Conservation (phyloP, 1,140 invertebrate genomes). For the Drosophila subpulchrella region DNA sequence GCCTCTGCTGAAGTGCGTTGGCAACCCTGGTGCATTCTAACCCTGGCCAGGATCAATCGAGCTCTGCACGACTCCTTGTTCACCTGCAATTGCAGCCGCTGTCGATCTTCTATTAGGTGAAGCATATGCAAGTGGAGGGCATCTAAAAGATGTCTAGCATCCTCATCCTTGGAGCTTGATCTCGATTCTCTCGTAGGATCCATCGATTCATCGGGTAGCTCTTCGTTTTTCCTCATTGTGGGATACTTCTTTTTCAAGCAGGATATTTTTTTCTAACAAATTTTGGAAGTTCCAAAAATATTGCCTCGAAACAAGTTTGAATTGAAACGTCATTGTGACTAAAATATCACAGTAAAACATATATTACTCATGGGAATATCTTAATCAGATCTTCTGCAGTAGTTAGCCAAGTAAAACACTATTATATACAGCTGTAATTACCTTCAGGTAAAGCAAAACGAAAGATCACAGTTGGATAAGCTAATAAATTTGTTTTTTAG, state of each 20-base stretch:
- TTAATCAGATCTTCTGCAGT: neutral
- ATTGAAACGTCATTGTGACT: slow-evolving; percentile 28
- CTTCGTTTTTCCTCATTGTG: neutral
- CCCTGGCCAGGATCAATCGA: slow-evolving; percentile 28
- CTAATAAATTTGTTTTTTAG: neutral
- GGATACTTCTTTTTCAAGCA: neutral
- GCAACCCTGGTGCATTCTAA: slow-evolving; percentile 36
- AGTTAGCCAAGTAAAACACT: no score
- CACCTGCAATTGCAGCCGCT: slow-evolving; percentile 1
- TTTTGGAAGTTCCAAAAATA: neutral
- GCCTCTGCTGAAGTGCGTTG: neutral
- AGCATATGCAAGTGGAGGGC: slow-evolving; percentile 35
- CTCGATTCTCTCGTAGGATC: neutral
- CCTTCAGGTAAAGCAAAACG: neutral
- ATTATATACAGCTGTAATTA: no score
- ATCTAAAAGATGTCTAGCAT: slow-evolving; percentile 26
- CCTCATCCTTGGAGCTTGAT: neutral
- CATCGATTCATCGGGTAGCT: neutral
- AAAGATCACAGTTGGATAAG: slow-evolving; percentile 3
- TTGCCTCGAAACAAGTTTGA: neutral
- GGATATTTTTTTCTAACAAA: neutral
- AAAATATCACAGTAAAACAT: slow-evolving; percentile 1
- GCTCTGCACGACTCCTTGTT: slow-evolving; percentile 13
- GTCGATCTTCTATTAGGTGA: slow-evolving; percentile 32
- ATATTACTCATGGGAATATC: neutral